Evolutionary conservation across 2,888 invertebrate genomes (phyloP), one percentile per base, ranked within the genome.

Genomic region (Caenorhabditis macrosperma): DNA sequence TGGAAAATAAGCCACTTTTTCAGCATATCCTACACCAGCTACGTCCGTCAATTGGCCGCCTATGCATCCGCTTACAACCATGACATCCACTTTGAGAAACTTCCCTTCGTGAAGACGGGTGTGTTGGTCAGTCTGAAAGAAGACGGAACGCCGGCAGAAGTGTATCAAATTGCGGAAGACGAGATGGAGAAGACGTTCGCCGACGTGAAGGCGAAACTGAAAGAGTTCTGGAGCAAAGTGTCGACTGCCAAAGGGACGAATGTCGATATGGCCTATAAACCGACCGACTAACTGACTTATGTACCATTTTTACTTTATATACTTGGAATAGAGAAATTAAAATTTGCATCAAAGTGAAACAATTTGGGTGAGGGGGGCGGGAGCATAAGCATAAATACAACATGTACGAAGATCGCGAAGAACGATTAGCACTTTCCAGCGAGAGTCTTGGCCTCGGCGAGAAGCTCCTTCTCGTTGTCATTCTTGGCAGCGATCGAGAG

Each of bases 401-500:
- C 12, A 68, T 24, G 44, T 38, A 38, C 38, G n/a, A n/a, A n/a
- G n/a, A 48, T 24, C 20, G 6, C 6, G n/a, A 6, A 48, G 48
- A 28, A 12, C 10, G 5, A 28, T 68, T 84, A 84, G 57, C 75
- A 76, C 68, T 87, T 87, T 24, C 63, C 59, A 44, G 78, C 52
- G 10, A 86, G 75, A 38, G 61, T 67, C 46, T 75, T 67, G 9
- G 82, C 85, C 26, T 86, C 85, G 26, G 77, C 68, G 17, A 84
- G 68, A 10, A 82, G 57, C 35, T 82, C 84, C 57, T 77, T 67
- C 46, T 87, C 87, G 20, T 52, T 66, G 26, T 83, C 86, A 52
- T 87, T 85, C 9, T 30, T 57, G 0, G 86, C 64, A 6, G 68
- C 33, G 15, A 87, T 10, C 5, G 38, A 38, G 10, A 82, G 41